Evolutionary conservation across 2,797 vertebrate species (phyloP).

Genomic region (Mormyrops attenuatus): DNA sequence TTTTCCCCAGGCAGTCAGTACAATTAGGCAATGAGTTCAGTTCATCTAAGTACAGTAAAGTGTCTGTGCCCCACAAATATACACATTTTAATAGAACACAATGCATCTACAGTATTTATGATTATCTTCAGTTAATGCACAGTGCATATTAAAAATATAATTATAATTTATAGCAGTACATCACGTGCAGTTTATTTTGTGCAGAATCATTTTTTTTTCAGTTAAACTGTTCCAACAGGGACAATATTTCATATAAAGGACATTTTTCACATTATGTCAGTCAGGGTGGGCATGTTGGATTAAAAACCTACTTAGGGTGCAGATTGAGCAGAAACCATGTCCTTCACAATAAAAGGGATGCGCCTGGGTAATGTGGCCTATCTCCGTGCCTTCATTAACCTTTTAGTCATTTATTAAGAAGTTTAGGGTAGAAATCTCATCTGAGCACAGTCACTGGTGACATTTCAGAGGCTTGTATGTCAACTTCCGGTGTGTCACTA

Average conservation of each 20-base stretch:
- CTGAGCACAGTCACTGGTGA: slow-evolving; percentile 54
- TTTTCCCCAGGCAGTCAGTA: background rate
- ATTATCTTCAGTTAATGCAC: background rate
- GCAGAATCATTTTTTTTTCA: slow-evolving; percentile 21
- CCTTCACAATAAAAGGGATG: slow-evolving; percentile 41
- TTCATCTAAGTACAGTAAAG: background rate
- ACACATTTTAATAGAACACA: background rate
- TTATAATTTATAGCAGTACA: background rate
- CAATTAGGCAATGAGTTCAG: background rate
- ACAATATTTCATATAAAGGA: slow-evolving; percentile 43
- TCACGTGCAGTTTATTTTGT: slow-evolving; percentile 2
- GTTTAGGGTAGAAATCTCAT: slow-evolving; percentile 31
- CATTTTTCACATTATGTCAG: slow-evolving; percentile 11
- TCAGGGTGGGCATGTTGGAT: slow-evolving; percentile 25
- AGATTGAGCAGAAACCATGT: slow-evolving; percentile 42
- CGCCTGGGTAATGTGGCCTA: slow-evolving; percentile 48
- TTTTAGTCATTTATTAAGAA: slow-evolving; percentile 63
- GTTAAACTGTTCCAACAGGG: slow-evolving; percentile 21
- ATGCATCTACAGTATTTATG: background rate
- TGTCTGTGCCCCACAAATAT: background rate
- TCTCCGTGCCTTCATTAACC: slow-evolving; percentile 68
- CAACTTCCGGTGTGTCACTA: slow-evolving; percentile 37
- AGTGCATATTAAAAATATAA: background rate
- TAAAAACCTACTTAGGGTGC: slow-evolving; percentile 35
- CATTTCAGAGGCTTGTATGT: slow-evolving; percentile 55